Percentiles rank a stretch among this genome's conserved stretches.
Evolutionary conservation across 2,888 invertebrate genomes (phyloP).

Genomic region (Apamea crenata): DNA sequence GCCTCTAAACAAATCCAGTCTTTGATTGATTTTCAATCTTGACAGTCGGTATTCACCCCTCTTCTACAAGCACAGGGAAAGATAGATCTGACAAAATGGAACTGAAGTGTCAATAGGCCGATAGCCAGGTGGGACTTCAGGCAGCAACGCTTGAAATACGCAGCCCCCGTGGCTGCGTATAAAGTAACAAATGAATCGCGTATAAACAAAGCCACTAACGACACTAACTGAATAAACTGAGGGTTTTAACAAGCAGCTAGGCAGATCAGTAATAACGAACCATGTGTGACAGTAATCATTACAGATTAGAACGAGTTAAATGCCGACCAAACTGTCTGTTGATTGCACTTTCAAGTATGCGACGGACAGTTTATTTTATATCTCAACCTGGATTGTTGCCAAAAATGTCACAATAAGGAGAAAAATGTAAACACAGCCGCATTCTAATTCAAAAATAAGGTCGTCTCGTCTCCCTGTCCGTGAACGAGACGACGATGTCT

Average conservation of each 20-base stretch:
- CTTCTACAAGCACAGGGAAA: too few species aligned
- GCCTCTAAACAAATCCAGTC: background rate
- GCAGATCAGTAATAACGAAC: conserved; percentile 38
- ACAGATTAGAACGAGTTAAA: conserved; percentile 53
- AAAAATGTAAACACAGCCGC: conserved; percentile 88
- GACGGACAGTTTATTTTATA: conserved; percentile 80
- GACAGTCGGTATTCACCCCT: background rate
- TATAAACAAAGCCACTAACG: conserved; percentile 2
- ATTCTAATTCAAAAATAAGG: conserved; percentile 88
- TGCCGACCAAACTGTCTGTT: conserved; percentile 51
- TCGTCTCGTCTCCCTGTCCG: conserved; percentile 82
- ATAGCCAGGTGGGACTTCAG: background rate
- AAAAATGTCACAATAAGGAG: conserved; percentile 87
- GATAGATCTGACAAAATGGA: background rate
- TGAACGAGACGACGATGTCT: conserved; percentile 77
- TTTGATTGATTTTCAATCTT: conserved; percentile 5
- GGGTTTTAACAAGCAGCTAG: conserved; percentile 31
- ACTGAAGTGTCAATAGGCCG: background rate
- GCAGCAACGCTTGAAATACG: background rate
- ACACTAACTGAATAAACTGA: conserved; percentile 26
- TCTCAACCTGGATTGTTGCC: conserved; percentile 84
- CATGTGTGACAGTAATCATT: conserved; percentile 48
- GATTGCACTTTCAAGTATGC: conserved; percentile 72
- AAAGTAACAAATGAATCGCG: background rate
- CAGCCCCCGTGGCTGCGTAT: too few species aligned